Percentiles rank a stretch among this genome's conserved stretches.
Evolutionary conservation across 35 echinoderm and acorn worm species (phyloP).

Genomic region (Diadema setosum): DNA sequence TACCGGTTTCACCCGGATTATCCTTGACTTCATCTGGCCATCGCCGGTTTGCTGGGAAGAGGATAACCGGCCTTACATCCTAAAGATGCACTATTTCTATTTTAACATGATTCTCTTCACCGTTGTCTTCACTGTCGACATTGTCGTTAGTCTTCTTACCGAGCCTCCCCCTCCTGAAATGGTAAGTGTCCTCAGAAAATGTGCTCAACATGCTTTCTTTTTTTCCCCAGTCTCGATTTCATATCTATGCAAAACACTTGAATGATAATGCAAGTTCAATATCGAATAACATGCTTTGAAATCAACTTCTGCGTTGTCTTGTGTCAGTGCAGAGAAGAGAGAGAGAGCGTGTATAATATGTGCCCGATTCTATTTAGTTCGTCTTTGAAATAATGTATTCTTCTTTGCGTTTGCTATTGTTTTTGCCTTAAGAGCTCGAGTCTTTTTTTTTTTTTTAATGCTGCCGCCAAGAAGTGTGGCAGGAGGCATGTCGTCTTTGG

Average conservation of each 20-base stretch:
- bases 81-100: slow-evolving; percentile 77
- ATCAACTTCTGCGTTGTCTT: no score
- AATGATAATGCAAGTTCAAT: neutral
- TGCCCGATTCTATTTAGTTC: no score
- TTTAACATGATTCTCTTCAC: slow-evolving; percentile 64
- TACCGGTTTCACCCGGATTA: slow-evolving; percentile 49
- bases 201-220: no score
- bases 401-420: no score
- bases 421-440: no score
- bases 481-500: no score
- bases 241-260: neutral
- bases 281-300: neutral
- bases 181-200: slow-evolving; percentile 5
- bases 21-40: slow-evolving; percentile 77
- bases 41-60: slow-evolving; percentile 55
- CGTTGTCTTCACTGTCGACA: slow-evolving; percentile 44
- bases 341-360: no score
- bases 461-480: no score
- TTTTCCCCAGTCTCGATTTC: neutral
- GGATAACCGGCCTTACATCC: slow-evolving; percentile 53
- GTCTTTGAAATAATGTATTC: no score
- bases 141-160: slow-evolving; percentile 71
- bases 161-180: slow-evolving; percentile 44
- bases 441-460: no score
- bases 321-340: no score